These are phyloP conservation scores for Hepsetus odoe DNA, from an alignment of 2,113 vertebrate genomes.

Conservation along the genomic window DNA sequence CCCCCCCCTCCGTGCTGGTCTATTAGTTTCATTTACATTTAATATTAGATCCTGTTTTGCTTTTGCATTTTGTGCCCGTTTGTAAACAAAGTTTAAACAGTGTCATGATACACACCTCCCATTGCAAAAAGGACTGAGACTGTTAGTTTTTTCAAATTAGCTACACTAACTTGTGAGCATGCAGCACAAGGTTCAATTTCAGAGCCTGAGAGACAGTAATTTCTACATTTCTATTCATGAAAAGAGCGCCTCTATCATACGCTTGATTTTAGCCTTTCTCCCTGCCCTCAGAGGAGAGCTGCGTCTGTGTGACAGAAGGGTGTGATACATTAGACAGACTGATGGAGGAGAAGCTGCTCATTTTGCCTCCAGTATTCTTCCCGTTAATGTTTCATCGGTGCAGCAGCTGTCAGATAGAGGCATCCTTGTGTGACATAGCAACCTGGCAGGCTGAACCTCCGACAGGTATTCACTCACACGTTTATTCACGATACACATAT, in stretches of 20 bases:
- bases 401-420: background rate
- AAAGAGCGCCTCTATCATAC: background rate
- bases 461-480: background rate
- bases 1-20: background rate
- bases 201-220: background rate
- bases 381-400: constrained; percentile 1
- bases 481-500: background rate
- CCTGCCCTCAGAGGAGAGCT: background rate
- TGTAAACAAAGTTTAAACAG: too few relatives aligned
- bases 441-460: background rate
- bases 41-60: too few relatives aligned
- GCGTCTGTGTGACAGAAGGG: background rate
- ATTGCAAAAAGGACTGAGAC: too few relatives aligned
- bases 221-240: background rate
- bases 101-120: too few relatives aligned
- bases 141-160: too few relatives aligned
- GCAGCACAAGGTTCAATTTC: background rate
- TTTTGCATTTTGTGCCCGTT: too few relatives aligned
- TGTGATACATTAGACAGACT: background rate
- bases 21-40: too few relatives aligned
- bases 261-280: background rate
- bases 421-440: background rate
- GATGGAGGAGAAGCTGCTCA: background rate
- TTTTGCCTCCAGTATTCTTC: constrained; percentile 11
- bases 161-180: background rate